Conservation (phyloP, 2,797 vertebrate genomes). For the Sebastolobus altivelis region DNA sequence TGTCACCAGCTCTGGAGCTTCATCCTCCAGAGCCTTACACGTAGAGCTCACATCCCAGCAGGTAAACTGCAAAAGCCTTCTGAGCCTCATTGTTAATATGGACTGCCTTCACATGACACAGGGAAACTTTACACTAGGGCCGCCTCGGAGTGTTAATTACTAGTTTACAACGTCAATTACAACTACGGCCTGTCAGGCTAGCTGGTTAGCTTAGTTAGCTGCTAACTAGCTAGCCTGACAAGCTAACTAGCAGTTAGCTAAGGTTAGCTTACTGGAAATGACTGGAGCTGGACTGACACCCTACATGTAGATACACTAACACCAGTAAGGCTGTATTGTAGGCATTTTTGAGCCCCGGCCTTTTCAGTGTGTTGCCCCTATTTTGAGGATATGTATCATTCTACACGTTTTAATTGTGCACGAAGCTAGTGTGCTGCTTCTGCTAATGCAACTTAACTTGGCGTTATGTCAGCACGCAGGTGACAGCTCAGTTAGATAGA, state of each 20-base stretch:
- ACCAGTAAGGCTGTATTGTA: not conserved
- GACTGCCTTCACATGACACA: not conserved
- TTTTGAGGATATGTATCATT: not conserved
- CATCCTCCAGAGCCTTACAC: constrained; percentile 90
- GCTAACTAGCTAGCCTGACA: constrained; percentile 33
- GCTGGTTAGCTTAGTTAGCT: constrained; percentile 52
- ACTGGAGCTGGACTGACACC: not conserved
- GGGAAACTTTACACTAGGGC: too few species aligned
- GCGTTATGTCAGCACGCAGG: constrained; percentile 32
- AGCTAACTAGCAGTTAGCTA: constrained; percentile 25
- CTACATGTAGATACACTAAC: not conserved
- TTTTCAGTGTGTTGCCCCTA: fast-evolving
- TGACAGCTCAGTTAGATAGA: constrained; percentile 48
- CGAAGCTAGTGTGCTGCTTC: constrained; percentile 20
- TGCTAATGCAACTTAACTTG: constrained; percentile 57
- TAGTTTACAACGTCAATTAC: constrained; percentile 24
- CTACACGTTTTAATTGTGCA: not conserved
- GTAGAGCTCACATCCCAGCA: constrained; percentile 96
- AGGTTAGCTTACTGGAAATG: constrained; percentile 22
- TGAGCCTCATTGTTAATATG: too few species aligned
- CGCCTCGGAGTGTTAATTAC: not conserved
- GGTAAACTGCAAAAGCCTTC: constrained; percentile 77
- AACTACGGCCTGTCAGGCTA: constrained; percentile 64
- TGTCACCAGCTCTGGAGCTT: constrained; percentile 86
- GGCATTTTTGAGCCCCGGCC: not conserved